Conservation (phyloP, 2,797 vertebrate genomes). For the Enteromius radiatus region DNA sequence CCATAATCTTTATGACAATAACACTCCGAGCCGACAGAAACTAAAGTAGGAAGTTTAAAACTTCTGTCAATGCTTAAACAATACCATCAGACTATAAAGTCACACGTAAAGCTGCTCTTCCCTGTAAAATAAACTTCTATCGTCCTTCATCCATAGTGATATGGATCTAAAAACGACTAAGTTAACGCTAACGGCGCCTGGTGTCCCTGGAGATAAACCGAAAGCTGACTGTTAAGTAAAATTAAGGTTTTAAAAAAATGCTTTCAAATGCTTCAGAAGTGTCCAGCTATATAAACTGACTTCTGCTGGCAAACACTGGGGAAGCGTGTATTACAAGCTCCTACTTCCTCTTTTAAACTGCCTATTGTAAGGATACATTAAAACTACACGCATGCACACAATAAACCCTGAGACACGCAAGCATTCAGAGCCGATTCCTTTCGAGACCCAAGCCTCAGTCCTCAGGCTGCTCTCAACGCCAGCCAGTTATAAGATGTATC, state of each 20-base stretch:
- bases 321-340: constrained; percentile 14
- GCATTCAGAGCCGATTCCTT: neutral
- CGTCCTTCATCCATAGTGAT: neutral
- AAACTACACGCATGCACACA: neutral
- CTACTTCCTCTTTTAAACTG: constrained; percentile 25
- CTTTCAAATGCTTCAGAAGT: neutral
- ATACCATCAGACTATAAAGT: constrained; percentile 36
- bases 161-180: neutral
- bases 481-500: constrained; percentile 26
- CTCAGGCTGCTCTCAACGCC: neutral
- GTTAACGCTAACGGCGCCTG: neutral
- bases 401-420: neutral
- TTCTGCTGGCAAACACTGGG: neutral
- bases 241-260: neutral
- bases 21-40: neutral
- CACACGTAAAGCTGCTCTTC: constrained; percentile 11
- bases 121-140: neutral
- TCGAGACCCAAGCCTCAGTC: neutral
- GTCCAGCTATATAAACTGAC: neutral
- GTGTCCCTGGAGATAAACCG: neutral
- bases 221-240: neutral
- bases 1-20: constrained; percentile 76
- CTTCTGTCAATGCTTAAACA: constrained; percentile 20
- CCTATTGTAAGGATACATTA: constrained; percentile 14
- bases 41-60: constrained; percentile 17